phyloP scores from a whole-genome alignment of 2,888 invertebrate genomes.

The Tachina grossa region DNA sequence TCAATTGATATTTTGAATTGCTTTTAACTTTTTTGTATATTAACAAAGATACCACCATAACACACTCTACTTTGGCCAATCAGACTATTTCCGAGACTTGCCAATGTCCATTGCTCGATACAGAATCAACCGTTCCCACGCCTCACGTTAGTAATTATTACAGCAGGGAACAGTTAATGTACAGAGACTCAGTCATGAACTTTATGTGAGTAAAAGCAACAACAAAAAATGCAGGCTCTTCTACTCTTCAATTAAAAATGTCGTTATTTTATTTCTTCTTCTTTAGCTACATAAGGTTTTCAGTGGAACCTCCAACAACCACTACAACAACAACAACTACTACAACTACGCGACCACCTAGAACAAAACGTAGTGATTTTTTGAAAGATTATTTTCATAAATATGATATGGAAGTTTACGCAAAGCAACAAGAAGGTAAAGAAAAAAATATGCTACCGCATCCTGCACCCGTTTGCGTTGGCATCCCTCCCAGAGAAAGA shows the following conservation, averaged over 20 bases:
- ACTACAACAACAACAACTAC: background rate
- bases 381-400: background rate
- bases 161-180: conserved; percentile 75
- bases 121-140: conserved; percentile 75
- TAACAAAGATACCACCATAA: conserved; percentile 11
- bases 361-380: background rate
- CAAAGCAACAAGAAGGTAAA: conserved; percentile 55
- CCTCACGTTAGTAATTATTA: conserved; percentile 78
- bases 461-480: conserved; percentile 48
- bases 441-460: conserved; percentile 71
- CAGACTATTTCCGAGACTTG: conserved; percentile 66
- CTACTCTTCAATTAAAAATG: background rate
- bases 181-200: conserved; percentile 77
- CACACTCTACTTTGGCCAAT: background rate
- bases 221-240: background rate
- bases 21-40: background rate
- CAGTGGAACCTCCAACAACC: too few species aligned
- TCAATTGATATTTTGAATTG: background rate
- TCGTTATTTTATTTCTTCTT: background rate
- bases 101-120: conserved; percentile 54
- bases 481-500: conserved; percentile 35
- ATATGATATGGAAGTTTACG: background rate
- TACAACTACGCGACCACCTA: background rate
- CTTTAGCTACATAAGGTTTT: background rate
- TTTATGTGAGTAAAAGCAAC: conserved; percentile 76